These are phyloP conservation scores for Ptychodera flava DNA, from an alignment of 35 echinoderm and acorn worm species.

Conservation along the genomic window DNA sequence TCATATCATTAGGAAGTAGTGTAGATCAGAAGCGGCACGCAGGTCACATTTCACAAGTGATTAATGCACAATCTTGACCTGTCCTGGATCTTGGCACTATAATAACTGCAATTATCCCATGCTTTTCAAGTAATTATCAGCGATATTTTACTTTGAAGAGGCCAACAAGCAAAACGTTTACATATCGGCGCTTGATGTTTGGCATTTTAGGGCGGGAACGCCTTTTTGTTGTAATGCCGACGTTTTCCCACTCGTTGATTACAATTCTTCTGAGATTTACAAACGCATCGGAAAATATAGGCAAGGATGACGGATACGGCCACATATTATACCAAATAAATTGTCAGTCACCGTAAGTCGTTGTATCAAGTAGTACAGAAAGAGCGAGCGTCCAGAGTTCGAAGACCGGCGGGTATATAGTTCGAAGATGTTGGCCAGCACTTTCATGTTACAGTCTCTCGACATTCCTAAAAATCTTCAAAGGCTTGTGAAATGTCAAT, in stretches of 20 bases:
- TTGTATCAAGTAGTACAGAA: no score
- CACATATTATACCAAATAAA: no score
- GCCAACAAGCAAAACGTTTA: background rate
- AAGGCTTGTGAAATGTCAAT: background rate
- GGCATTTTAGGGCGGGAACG: background rate
- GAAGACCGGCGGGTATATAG: no score
- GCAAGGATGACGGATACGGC: no score
- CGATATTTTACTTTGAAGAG: background rate
- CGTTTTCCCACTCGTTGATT: background rate
- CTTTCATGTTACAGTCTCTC: background rate
- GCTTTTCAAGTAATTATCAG: background rate
- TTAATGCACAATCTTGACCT: background rate
- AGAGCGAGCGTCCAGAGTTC: no score
- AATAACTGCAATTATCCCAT: slow-evolving; percentile 1
- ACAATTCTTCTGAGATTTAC: no score
- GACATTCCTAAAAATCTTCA: background rate
- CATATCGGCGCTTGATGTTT: background rate
- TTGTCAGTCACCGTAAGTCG: no score
- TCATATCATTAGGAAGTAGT: background rate
- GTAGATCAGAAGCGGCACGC: background rate
- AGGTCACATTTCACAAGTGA: background rate
- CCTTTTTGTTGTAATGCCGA: background rate
- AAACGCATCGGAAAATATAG: no score
- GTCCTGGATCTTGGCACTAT: background rate
- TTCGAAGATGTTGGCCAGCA: no score